Base-by-base conservation (phyloP, 1,140 invertebrate genomes). In the Matsumurasca onukii region DNA sequence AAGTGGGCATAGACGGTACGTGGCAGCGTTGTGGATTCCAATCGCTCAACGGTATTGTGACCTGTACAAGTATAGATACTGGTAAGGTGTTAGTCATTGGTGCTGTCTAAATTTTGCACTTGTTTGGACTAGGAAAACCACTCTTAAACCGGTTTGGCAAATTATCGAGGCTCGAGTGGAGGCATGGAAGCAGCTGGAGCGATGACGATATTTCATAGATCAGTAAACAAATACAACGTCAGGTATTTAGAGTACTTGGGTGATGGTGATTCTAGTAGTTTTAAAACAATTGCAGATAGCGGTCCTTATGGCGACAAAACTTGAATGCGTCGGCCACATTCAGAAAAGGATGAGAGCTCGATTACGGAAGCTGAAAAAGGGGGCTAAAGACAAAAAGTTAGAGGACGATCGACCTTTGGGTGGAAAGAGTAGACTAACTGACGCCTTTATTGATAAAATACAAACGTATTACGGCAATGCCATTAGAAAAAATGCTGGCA, bases 1-100 rank as follows among this genome's bases (percentile, higher is more conserved):
- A 52, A 52, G 52, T 51, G 27, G 51, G 68, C 31, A 64, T 71
- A 45, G 72, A 73, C 67, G 72, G 68, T 29, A 64, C 70, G 20
- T 73, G 72, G 70, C 68, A 69, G 30, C n/a, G 48, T 5, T 27
- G 64, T 13, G 65, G 65, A 20, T 29, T n/a, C n/a, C n/a, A n/a
- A n/a, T n/a, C n/a, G n/a, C n/a, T n/a, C n/a, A n/a, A n/a, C n/a
- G n/a, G n/a, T n/a, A 49, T 67, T 5, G 45, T 67, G 29, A 67
- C 45, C 12, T 67, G 65, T 45, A 67, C 65, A 22, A 67, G 48
- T 67, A 31, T 67, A 1, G 65, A 52, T 31, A 51, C 31, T 20
- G 65, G 65, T n/a, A 67, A 67, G 31, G 65, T 67, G 1, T 27
- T 67, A 2, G 65, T 52, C 55, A n/a, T 24, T 3, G 1, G 48